Percentiles rank a stretch among this genome's conserved stretches.
Conservation (phyloP, 2,888 invertebrate species). For the Meta bourneti region DNA sequence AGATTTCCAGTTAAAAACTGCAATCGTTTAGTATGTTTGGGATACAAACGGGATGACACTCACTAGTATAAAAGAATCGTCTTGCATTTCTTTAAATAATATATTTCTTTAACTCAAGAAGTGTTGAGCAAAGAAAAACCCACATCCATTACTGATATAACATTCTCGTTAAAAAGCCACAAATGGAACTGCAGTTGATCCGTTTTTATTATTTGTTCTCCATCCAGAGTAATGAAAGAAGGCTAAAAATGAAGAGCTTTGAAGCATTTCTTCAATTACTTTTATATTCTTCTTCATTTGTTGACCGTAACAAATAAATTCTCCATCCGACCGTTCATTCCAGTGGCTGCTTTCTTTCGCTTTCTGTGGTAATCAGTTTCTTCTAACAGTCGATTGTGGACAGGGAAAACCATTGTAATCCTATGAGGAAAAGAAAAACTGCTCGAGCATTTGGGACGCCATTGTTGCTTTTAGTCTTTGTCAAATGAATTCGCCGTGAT, state of each 20-base stretch:
- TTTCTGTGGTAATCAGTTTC: not conserved
- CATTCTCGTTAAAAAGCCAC: not conserved
- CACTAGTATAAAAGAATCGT: not conserved
- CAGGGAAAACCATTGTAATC: not conserved
- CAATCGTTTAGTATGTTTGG: too few species aligned
- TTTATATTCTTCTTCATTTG: not conserved
- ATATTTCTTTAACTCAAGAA: not conserved
- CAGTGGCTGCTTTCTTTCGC: not conserved
- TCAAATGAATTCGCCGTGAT: not conserved
- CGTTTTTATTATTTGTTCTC: not conserved
- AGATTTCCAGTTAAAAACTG: too few species aligned
- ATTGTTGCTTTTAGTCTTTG: not conserved
- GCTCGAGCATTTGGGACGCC: not conserved
- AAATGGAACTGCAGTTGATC: not conserved
- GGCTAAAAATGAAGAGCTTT: not conserved
- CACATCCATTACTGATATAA: not conserved
- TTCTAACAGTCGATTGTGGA: not conserved
- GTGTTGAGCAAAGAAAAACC: not conserved
- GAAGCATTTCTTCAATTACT: constrained; percentile 1
- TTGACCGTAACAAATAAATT: not conserved
- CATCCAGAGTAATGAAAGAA: not conserved
- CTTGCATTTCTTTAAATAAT: not conserved
- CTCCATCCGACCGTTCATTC: not conserved
- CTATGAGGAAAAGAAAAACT: not conserved
- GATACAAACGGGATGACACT: too few species aligned